A percentile compares a stretch with the other conserved stretches of the same genome.
Conservation (phyloP, 2,797 vertebrate genomes). For the Eulemur mongoz region DNA sequence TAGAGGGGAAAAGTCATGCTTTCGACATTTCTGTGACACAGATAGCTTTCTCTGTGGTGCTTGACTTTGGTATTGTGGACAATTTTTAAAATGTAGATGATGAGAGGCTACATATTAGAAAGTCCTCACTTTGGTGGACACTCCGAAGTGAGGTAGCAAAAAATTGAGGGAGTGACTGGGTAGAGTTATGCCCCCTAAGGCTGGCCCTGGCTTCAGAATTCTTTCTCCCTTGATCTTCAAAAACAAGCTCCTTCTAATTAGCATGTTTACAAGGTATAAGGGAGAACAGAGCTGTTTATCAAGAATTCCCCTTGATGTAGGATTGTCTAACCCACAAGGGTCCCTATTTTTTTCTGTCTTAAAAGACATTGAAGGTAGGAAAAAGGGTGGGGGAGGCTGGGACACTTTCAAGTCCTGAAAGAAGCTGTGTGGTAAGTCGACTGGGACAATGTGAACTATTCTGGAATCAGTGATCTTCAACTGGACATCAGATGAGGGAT, state of each 20-base stretch:
- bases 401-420: not conserved
- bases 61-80: not conserved
- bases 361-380: not conserved
- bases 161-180: not conserved
- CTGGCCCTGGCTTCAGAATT: not conserved
- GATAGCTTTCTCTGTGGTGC: not conserved
- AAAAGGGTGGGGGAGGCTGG: not conserved
- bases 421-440: not conserved
- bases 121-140: not conserved
- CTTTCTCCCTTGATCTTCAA: slow-evolving; percentile 40
- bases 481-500: not conserved
- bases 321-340: not conserved
- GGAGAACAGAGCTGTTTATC: not conserved
- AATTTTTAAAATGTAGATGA: not conserved
- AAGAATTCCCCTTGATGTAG: slow-evolving; percentile 42
- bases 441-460: not conserved
- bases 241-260: slow-evolving; percentile 6
- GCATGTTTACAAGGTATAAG: not conserved
- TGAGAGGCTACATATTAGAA: not conserved
- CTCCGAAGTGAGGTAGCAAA: not conserved
- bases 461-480: not conserved
- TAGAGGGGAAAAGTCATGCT: not conserved
- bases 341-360: not conserved
- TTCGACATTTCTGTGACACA: not conserved
- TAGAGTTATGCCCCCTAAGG: not conserved